Percentiles rank a stretch among this genome's conserved stretches.
Evolutionary conservation across 1,140 invertebrate species (phyloP).

Genomic region (Dolichoris vasculosae): DNA sequence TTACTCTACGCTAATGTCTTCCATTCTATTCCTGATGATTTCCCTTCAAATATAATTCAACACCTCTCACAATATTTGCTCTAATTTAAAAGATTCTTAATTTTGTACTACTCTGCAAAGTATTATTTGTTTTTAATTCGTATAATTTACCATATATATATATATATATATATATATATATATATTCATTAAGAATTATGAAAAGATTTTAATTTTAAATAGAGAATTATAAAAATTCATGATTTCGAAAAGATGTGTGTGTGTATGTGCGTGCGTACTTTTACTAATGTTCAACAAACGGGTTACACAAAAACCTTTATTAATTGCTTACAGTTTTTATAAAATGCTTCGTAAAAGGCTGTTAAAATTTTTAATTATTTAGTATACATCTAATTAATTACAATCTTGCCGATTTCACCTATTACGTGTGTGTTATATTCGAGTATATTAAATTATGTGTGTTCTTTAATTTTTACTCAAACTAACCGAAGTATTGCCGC

Average conservation of each 20-base stretch:
- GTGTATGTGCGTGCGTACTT: background rate
- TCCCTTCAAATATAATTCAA: conserved; percentile 33
- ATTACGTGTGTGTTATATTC: conserved; percentile 62
- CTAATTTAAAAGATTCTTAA: conserved; percentile 39
- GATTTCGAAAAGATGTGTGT: background rate
- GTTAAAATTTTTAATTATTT: conserved; percentile 16
- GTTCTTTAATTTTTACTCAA: conserved; percentile 58
- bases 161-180: no score
- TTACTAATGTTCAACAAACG: background rate
- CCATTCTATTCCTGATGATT: conserved; percentile 38
- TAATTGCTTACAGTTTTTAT: conserved; percentile 27
- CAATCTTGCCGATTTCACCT: conserved; percentile 56
- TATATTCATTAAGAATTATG: conserved; percentile 35
- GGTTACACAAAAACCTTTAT: conserved; percentile 34
- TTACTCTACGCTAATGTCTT: conserved; percentile 58
- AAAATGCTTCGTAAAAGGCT: conserved; percentile 45
- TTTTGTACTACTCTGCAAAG: conserved; percentile 37
- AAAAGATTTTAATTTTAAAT: conserved; percentile 42
- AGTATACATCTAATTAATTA: conserved; percentile 37
- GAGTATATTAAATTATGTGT: conserved; percentile 59
- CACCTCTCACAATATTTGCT: conserved; percentile 21
- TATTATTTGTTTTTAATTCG: conserved; percentile 31
- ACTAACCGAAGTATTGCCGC: conserved; percentile 54
- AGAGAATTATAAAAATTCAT: conserved; percentile 5
- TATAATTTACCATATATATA: conserved; percentile 22